Evolutionary conservation across 92 coral and sea anemone species (phyloP).

Genomic region (Porites cylindrica): DNA sequence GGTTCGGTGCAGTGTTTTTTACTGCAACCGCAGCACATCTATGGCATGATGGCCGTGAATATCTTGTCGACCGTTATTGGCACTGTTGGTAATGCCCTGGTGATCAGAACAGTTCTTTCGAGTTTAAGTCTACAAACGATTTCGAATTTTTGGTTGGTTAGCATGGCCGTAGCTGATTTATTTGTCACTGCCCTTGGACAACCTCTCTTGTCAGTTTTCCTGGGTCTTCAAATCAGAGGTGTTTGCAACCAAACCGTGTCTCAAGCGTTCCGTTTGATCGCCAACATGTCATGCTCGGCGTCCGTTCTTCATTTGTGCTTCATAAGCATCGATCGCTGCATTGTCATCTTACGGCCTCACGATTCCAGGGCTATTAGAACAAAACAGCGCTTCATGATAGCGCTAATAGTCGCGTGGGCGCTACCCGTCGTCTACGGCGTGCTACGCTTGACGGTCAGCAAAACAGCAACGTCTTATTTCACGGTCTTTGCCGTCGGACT

Average conservation of each 20-base stretch:
- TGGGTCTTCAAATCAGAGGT: slow-evolving; percentile 57
- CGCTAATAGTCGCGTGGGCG: slow-evolving; percentile 69
- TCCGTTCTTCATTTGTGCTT: slow-evolving; percentile 80
- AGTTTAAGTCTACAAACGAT: slow-evolving; percentile 72
- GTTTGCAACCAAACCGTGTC: slow-evolving; percentile 58
- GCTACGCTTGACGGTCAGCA: slow-evolving; percentile 72
- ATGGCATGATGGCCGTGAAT: slow-evolving; percentile 58
- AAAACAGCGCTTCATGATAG: slow-evolving; percentile 60
- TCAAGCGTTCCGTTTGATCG: slow-evolving; percentile 69
- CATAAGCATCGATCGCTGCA: slow-evolving; percentile 79
- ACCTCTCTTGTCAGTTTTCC: slow-evolving; percentile 65
- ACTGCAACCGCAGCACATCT: slow-evolving; percentile 57
- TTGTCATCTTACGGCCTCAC: slow-evolving; percentile 78
- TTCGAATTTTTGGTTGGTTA: slow-evolving; percentile 75
- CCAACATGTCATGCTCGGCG: slow-evolving; percentile 68
- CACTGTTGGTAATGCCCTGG: slow-evolving; percentile 81
- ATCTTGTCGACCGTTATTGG: slow-evolving; percentile 77
- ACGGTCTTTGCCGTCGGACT: slow-evolving; percentile 74
- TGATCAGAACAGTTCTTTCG: slow-evolving; percentile 84
- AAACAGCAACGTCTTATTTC: slow-evolving; percentile 70
- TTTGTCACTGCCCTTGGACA: slow-evolving; percentile 69
- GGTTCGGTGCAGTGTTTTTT: neutral
- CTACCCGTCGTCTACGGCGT: slow-evolving; percentile 73
- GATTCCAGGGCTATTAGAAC: slow-evolving; percentile 64
- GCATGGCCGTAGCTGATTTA: slow-evolving; percentile 79